Evolutionary conservation across 2,113 vertebrate species (phyloP), one percentile per base, ranked within the genome.

Genomic region (Tachysurus vachellii): DNA sequence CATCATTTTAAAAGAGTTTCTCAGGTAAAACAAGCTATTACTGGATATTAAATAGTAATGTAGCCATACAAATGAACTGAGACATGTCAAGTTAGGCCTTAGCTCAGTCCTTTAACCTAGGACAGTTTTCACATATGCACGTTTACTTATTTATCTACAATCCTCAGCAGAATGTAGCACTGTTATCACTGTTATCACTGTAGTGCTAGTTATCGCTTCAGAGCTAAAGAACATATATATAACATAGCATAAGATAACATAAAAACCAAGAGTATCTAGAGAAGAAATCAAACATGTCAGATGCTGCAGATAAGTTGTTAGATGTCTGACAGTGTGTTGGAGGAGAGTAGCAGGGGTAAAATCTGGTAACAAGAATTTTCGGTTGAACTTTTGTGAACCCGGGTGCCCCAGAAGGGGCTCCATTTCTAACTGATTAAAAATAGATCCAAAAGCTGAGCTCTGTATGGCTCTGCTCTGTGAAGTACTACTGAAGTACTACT

Each of bases 371-470:
- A 42, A 83, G 85, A 85, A n/a, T 82, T 86, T 56, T 71, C 21
- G 26, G 47, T n/a, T 88, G 87, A 87, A 87, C 88, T 88, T 85
- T 28, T 1, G 26, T 89, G 85, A 87, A 88, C 87, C 81, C 44
- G 21, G 70, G 26, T 62, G 85, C 54, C 82, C 79, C 87, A 85
- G 85, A 87, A 82, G 82, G 88, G 70, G 82, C 73, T 91, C 84
- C 44, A 23, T 88, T 89, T 89, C 73, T 88, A 87, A 36, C 68
- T 88, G 87, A 91, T 91, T 91, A 91, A 91, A 91, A 89, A 91
- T 88, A 84, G 50, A 91, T 91, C 80, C 82, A 84, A 84, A 86
- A 89, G 83, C 71, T 14, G 23, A 73, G 59, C 14, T 42, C 90
- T 44, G 77, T 80, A 59, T 42, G 57, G 87, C 62, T 89, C 31